Percentiles rank a stretch among this genome's conserved stretches.
phyloP scores from a whole-genome alignment of 2,113 vertebrate genomes.

The Acanthisitta chloris region DNA sequence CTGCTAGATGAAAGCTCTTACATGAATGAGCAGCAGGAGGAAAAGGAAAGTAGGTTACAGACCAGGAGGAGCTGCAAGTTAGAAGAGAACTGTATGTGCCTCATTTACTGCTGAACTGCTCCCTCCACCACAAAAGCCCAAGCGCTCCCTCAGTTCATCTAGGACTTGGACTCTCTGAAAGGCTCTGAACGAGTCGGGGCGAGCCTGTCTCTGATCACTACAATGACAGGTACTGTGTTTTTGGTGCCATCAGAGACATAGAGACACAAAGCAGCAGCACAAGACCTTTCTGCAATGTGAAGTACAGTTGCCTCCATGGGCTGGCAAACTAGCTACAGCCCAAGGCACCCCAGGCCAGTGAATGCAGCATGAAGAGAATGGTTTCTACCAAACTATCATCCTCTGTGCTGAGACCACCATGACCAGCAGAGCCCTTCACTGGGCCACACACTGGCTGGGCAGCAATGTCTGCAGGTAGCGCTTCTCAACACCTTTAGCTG shows the following conservation, averaged over 20 bases:
- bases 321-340: background rate
- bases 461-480: background rate
- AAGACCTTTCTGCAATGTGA: background rate
- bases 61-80: slow-evolving; percentile 43
- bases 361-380: background rate
- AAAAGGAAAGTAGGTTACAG: slow-evolving; percentile 61
- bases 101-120: slow-evolving; percentile 32
- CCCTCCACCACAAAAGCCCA: slow-evolving; percentile 23
- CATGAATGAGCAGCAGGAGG: slow-evolving; percentile 45
- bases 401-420: background rate
- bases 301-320: background rate
- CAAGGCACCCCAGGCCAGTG: background rate
- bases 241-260: background rate
- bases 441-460: background rate
- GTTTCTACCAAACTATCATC: background rate
- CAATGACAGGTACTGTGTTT: background rate
- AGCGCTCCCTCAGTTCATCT: background rate
- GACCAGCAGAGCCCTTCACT: background rate
- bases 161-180: slow-evolving; percentile 23
- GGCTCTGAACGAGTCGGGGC: background rate
- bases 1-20: slow-evolving; percentile 37
- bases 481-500: background rate
- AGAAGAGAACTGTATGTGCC: slow-evolving; percentile 12
- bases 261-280: slow-evolving; percentile 19
- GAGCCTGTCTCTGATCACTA: background rate